A percentile compares a stretch with the other conserved stretches of the same genome.
phyloP scores from a whole-genome alignment of 53 echinoderm and acorn worm species.

The Mesocentrotus franciscanus region DNA sequence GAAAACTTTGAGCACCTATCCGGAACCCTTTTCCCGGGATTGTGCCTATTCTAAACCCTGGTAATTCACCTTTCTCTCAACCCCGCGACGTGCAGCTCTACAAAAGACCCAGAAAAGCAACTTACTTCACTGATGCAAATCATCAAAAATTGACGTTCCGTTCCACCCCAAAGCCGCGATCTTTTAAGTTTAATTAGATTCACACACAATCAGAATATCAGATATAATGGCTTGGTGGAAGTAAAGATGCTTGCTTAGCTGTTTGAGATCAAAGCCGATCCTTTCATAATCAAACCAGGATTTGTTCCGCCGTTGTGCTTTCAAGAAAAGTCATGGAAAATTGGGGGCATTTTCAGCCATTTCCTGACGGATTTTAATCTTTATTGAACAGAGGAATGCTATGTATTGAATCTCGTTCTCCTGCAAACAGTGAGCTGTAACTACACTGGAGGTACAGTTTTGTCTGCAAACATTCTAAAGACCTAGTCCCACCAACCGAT shows the following conservation, averaged over 20 bases:
- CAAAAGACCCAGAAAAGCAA: constrained; percentile 1
- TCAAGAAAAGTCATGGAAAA: constrained; percentile 4
- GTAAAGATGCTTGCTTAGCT: background rate
- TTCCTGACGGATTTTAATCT: background rate
- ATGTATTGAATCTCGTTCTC: background rate
- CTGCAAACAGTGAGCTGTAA: background rate
- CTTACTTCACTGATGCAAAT: background rate
- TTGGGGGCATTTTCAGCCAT: background rate
- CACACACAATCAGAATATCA: constrained; percentile 29
- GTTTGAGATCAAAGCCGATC: background rate
- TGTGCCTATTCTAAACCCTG: background rate
- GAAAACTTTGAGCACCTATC: background rate
- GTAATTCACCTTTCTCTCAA: background rate
- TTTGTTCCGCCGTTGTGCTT: constrained; percentile 8
- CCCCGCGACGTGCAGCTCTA: background rate
- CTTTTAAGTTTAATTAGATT: background rate
- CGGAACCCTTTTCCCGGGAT: background rate
- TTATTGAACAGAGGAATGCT: constrained; percentile 24
- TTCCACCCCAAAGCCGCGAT: background rate
- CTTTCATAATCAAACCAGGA: background rate
- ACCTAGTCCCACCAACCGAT: background rate
- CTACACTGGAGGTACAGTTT: background rate
- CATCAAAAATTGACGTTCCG: constrained; percentile 5
- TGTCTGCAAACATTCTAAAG: background rate
- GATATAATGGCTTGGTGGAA: background rate